Percentiles rank a stretch among this genome's conserved stretches.
phyloP scores from a whole-genome alignment of 2,113 vertebrate species.

The Desmodus rotundus region DNA sequence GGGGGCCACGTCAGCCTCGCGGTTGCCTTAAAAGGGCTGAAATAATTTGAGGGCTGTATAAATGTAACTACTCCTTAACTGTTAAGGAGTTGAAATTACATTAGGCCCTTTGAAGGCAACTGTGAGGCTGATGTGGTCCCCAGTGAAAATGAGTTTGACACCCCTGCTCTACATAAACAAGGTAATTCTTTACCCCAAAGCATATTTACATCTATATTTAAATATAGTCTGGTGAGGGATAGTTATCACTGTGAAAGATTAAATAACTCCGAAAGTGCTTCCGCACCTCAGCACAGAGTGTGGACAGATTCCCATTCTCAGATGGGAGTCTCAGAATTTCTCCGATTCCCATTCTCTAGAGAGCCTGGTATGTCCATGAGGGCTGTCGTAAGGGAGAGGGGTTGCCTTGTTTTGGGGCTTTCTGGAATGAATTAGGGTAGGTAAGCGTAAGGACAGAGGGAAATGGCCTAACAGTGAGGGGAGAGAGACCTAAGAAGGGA shows the following conservation, averaged over 20 bases:
- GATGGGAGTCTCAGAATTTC: too few species aligned
- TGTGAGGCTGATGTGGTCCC: too few species aligned
- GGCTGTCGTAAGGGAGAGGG: neutral
- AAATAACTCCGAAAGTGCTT: neutral
- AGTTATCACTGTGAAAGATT: neutral
- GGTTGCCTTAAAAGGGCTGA: too few species aligned
- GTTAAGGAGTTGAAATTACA: too few species aligned
- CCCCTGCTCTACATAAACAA: neutral
- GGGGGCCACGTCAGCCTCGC: too few species aligned
- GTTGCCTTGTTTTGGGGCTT: neutral
- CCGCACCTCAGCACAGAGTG: neutral
- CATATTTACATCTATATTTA: neutral
- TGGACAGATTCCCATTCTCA: neutral
- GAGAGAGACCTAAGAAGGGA: neutral
- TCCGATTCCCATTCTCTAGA: neutral
- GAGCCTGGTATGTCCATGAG: neutral
- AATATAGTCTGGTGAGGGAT: neutral
- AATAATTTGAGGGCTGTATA: too few species aligned
- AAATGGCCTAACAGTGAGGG: neutral
- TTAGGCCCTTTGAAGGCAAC: too few species aligned
- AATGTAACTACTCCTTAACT: too few species aligned
- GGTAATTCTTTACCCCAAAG: neutral
- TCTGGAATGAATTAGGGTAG: neutral
- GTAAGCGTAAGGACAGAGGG: neutral
- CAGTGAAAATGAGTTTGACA: too few species aligned